Evolutionary conservation across 1,140 invertebrate species (phyloP), one percentile per base, ranked within the genome.

Genomic region (Trachymyrmex septentrionalis): DNA sequence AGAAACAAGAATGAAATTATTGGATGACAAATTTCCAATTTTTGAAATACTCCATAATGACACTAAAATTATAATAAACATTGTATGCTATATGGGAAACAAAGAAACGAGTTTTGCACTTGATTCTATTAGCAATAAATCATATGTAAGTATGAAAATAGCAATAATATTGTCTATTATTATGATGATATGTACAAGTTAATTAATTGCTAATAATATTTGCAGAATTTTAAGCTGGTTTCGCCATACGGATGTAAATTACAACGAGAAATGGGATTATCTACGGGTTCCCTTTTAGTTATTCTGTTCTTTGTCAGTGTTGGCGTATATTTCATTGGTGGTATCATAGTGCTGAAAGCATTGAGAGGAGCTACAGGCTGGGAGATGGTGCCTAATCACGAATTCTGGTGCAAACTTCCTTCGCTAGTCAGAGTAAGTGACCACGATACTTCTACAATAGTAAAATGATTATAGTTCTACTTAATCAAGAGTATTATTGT

Each of bases 361-460:
- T 73, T 94, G 24, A 89, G 95, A 27, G 95, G 95, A 27, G 95
- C 95, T n/a, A 93, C 93, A 69, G 95, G 95, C 16, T 87, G 86
- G 87, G 95, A 96, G 89, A 93, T 95, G 91, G 88, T 96, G 67
- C 95, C 95, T 0, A 95, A 96, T 91, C 94, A 95, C 55, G 91
- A 92, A 5, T 95, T 96, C 75, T 95, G 95, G 95, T 72, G 64
- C 12, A 92, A 94, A 24, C 89, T 95, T 72, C 94, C 94, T 7
- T 86, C 80, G 48, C 86, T 95, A 12, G 91, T 95, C 57, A 92
- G 89, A 81, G 95, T 95, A 91, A 92, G 90, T 92, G 24, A 50
- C 7, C 53, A 19, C 63, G 27, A 24, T 73, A 57, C 81, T 50
- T 19, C n/a, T 27, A n/a, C n/a, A n/a, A n/a, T n/a, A 4, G 16